Evolutionary conservation across 1,140 invertebrate genomes (phyloP).

Genomic region (Pogonognathellus flavescens): DNA sequence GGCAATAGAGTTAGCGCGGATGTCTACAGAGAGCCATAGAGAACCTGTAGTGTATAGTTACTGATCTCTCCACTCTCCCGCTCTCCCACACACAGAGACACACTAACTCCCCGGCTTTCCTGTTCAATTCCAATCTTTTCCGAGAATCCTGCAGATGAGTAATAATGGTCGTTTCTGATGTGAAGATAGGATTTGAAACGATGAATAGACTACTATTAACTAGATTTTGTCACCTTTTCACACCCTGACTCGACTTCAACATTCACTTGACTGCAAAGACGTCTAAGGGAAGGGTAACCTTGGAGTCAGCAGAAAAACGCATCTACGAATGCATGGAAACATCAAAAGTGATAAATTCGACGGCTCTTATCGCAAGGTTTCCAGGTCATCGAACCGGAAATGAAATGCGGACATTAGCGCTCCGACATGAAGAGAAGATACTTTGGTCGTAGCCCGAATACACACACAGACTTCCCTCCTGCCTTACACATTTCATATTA

Average conservation of each 20-base stretch:
- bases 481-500: not conserved
- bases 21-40: too few species aligned
- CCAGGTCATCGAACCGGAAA: conserved; percentile 67
- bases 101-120: not conserved
- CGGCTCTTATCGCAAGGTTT: conserved; percentile 66
- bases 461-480: not conserved
- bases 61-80: too few species aligned
- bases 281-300: not conserved
- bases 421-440: conserved; percentile 44
- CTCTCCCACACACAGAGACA: too few species aligned
- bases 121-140: conserved; percentile 12
- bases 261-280: conserved; percentile 8
- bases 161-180: conserved; percentile 48
- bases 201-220: conserved; percentile 50
- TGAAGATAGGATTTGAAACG: conserved; percentile 33
- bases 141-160: conserved; percentile 22
- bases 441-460: not conserved
- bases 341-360: conserved; percentile 66
- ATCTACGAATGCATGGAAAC: conserved; percentile 40
- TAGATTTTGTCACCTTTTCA: conserved; percentile 5
- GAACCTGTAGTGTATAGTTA: too few species aligned
- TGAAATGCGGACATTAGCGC: conserved; percentile 66
- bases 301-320: conserved; percentile 49
- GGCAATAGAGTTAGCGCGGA: too few species aligned
- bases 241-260: conserved; percentile 13